A percentile compares a stretch with the other conserved stretches of the same genome.
phyloP scores from a whole-genome alignment of 2,888 invertebrate species.

The Cryptocephalus primarius region DNA sequence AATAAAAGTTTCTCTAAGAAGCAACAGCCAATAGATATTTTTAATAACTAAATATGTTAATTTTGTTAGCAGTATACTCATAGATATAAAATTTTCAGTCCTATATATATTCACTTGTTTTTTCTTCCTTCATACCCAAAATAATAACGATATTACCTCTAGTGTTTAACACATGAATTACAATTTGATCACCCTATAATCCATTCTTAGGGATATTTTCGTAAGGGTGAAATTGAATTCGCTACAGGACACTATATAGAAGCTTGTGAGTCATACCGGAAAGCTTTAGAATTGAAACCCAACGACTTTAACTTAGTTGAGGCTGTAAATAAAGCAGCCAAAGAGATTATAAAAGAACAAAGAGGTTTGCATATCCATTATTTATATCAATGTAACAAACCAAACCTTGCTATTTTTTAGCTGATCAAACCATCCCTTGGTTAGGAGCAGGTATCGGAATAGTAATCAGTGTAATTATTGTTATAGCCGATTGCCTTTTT shows the following conservation, averaged over 20 bases:
- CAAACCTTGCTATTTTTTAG: slow-evolving; percentile 28
- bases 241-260: slow-evolving; percentile 55
- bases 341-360: slow-evolving; percentile 47
- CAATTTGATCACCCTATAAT: background rate
- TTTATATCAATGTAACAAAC: background rate
- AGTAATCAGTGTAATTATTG: slow-evolving; percentile 55
- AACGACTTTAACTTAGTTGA: slow-evolving; percentile 52
- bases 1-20: no score
- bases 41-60: no score
- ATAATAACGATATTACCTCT: no score
- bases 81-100: no score
- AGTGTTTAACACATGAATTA: no score
- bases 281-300: slow-evolving; percentile 55
- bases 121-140: no score
- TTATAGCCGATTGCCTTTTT: slow-evolving; percentile 56
- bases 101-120: no score
- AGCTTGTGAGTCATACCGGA: slow-evolving; percentile 57
- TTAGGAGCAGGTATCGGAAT: slow-evolving; percentile 63
- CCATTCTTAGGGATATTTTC: slow-evolving; percentile 52
- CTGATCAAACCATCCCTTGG: slow-evolving; percentile 63
- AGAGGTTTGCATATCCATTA: slow-evolving; percentile 39
- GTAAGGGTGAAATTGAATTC: slow-evolving; percentile 61
- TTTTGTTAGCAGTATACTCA: no score
- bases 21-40: no score
- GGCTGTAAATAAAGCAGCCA: slow-evolving; percentile 49